phyloP scores from a whole-genome alignment of 2,113 vertebrate genomes.

The Coturnix japonica region DNA sequence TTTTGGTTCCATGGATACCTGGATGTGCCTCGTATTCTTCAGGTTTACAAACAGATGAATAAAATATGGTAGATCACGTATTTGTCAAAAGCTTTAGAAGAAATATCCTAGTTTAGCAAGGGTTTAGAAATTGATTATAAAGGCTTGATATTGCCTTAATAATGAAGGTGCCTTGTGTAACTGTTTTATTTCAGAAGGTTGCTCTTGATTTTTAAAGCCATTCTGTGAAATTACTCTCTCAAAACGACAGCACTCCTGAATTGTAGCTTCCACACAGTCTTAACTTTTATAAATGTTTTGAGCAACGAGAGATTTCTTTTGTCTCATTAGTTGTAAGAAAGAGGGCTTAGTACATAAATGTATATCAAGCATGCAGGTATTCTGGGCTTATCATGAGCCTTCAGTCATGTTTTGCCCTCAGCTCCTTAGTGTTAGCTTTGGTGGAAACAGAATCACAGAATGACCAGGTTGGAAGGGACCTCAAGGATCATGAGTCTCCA shows the following conservation, averaged over 20 bases:
- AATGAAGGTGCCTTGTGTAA: background rate
- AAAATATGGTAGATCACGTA: background rate
- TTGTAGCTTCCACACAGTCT: background rate
- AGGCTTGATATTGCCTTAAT: background rate
- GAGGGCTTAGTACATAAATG: background rate
- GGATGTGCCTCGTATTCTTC: background rate
- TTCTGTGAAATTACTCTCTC: background rate
- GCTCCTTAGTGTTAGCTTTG: background rate
- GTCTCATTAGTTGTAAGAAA: background rate
- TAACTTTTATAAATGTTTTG: background rate
- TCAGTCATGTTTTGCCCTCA: background rate
- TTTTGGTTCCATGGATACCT: background rate
- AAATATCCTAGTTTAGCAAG: background rate
- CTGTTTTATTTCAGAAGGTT: background rate
- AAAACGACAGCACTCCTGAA: background rate
- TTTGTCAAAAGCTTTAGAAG: background rate
- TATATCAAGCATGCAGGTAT: background rate
- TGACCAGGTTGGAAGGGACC: too few species aligned
- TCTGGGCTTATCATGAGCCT: background rate
- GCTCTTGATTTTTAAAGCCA: background rate
- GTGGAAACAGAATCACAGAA: background rate
- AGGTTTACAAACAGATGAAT: background rate
- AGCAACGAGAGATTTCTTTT: background rate
- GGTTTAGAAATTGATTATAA: background rate
- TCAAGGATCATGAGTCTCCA: too few species aligned